These are phyloP conservation scores for Cyclina sinensis DNA, from an alignment of 1,140 invertebrate genomes.

Conservation along the genomic window DNA sequence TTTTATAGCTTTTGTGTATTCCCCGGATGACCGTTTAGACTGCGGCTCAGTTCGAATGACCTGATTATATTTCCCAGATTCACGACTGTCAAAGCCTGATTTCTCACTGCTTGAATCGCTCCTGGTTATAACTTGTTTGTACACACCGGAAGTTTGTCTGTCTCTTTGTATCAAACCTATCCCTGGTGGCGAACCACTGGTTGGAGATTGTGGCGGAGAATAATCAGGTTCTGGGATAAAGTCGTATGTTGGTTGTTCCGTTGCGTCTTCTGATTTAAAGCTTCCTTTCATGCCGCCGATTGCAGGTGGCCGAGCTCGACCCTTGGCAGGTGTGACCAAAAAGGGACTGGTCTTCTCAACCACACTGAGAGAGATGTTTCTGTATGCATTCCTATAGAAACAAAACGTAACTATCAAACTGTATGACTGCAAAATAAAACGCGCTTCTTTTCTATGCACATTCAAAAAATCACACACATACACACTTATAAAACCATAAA, in stretches of 20 bases:
- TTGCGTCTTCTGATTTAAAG: conserved; percentile 3
- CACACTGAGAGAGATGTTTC: conserved; percentile 48
- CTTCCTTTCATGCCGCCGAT: conserved; percentile 26
- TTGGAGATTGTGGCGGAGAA: conserved; percentile 40
- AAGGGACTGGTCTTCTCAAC: conserved; percentile 47
- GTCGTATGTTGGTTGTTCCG: conserved; percentile 25
- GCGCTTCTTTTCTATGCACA: neutral
- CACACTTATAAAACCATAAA: too few species aligned
- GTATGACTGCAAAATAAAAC: neutral
- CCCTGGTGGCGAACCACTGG: neutral
- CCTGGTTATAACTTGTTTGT: conserved; percentile 37
- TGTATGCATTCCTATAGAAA: neutral
- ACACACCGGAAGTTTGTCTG: conserved; percentile 49
- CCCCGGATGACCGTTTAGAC: conserved; percentile 20
- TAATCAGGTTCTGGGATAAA: conserved; percentile 66
- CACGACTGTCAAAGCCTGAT: neutral
- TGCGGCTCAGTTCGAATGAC: conserved; percentile 33
- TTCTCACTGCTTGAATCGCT: neutral
- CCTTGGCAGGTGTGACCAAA: conserved; percentile 25
- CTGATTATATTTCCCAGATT: conserved; percentile 48
- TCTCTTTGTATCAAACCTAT: neutral
- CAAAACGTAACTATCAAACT: neutral
- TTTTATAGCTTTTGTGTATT: conserved; percentile 20
- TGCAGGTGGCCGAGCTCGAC: conserved; percentile 45
- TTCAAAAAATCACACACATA: neutral